phyloP scores from a whole-genome alignment of 2,888 invertebrate species.

The Meiosimyza decipiens region DNA sequence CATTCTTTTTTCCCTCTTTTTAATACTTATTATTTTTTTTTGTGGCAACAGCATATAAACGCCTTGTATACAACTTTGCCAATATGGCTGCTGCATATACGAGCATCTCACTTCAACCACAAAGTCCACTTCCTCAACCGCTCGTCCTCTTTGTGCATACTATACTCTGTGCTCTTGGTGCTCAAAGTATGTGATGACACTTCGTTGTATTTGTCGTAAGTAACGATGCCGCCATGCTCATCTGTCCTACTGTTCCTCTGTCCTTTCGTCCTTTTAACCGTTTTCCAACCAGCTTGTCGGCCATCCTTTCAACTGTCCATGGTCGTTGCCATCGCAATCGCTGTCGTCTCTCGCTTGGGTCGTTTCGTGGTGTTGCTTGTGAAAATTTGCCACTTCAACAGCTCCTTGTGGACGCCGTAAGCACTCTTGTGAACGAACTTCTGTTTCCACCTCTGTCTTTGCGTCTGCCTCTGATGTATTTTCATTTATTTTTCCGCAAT shows the following conservation, averaged over 20 bases:
- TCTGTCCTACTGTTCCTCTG: conserved; percentile 35
- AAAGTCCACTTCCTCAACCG: not conserved
- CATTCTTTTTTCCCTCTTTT: not conserved
- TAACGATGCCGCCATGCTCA: conserved; percentile 53
- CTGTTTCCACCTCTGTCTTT: conserved; percentile 33
- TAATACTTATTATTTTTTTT: conserved; percentile 35
- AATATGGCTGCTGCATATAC: conserved; percentile 54
- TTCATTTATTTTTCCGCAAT: conserved; percentile 64
- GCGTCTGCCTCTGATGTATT: conserved; percentile 52
- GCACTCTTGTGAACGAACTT: conserved; percentile 65
- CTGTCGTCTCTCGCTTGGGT: conserved; percentile 35
- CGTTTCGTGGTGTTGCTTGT: conserved; percentile 59
- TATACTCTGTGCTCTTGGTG: conserved; percentile 49
- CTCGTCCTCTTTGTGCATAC: conserved; percentile 18
- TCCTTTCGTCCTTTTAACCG: conserved; percentile 37
- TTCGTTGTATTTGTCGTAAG: conserved; percentile 65
- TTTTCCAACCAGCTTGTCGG: not conserved
- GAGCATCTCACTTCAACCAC: conserved; percentile 28
- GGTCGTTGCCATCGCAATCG: conserved; percentile 28
- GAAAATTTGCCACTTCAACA: conserved; percentile 67
- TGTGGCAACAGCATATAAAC: conserved; percentile 54
- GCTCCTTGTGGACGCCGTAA: conserved; percentile 66
- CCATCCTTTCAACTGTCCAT: not conserved
- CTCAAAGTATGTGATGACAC: conserved; percentile 66
- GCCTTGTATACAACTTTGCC: conserved; percentile 43